These are phyloP conservation scores for Tapirus terrestris DNA, from an alignment of 2,113 vertebrate species.

Conservation along the genomic window DNA sequence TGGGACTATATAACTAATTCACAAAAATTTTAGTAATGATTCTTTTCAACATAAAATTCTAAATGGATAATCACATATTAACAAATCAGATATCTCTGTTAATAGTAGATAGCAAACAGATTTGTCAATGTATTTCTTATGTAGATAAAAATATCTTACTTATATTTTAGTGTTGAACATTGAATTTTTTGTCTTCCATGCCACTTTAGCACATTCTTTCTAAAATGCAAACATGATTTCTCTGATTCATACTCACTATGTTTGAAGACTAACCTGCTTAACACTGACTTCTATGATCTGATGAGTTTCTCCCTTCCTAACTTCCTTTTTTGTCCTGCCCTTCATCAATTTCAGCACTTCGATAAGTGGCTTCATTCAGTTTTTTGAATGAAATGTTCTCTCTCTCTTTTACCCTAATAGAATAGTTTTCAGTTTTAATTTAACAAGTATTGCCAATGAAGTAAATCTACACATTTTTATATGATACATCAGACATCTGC, in stretches of 20 bases:
- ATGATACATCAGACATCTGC: not conserved
- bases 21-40: not conserved
- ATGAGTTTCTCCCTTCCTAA: not conserved
- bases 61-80: not conserved
- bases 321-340: not conserved
- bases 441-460: not conserved
- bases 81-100: not conserved
- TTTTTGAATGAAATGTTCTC: not conserved
- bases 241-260: not conserved
- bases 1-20: not conserved
- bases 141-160: not conserved
- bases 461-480: not conserved
- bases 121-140: not conserved
- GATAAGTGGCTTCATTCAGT: not conserved
- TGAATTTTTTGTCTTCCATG: not conserved
- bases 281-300: no score
- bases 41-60: not conserved
- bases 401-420: not conserved
- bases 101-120: not conserved
- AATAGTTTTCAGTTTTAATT: not conserved
- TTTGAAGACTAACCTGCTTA: not conserved
- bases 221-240: not conserved
- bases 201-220: not conserved
- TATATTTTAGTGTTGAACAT: not conserved
- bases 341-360: not conserved